Percentiles rank a stretch among this genome's conserved stretches.
These are phyloP conservation scores for Vanessa cardui DNA, from an alignment of 2,888 invertebrate genomes.

Conservation along the genomic window DNA sequence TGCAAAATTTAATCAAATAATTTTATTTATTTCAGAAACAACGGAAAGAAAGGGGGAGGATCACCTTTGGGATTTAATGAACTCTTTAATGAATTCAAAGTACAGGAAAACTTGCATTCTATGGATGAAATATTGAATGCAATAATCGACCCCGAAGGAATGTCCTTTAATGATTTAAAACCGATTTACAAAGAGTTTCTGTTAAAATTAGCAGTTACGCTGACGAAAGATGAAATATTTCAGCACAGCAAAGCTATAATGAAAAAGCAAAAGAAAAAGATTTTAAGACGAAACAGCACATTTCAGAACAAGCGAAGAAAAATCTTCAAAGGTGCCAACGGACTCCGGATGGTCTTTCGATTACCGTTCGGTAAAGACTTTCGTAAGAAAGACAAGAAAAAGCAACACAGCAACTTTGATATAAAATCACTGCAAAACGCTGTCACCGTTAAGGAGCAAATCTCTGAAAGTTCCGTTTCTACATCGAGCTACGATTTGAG, in stretches of 20 bases:
- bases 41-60: constrained; percentile 86
- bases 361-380: constrained; percentile 79
- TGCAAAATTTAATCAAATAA: background rate
- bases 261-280: constrained; percentile 90
- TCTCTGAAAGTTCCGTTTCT: constrained; percentile 84
- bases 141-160: constrained; percentile 95
- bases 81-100: constrained; percentile 92
- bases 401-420: constrained; percentile 44
- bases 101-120: constrained; percentile 93
- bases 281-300: constrained; percentile 81
- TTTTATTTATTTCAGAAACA: constrained; percentile 71
- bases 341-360: constrained; percentile 85
- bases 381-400: constrained; percentile 62
- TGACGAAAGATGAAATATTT: constrained; percentile 96
- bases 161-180: constrained; percentile 96
- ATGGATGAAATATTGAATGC: constrained; percentile 94
- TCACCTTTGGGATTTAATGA: constrained; percentile 94
- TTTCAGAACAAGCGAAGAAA: constrained; percentile 83
- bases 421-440: constrained; percentile 32
- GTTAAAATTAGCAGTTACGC: constrained; percentile 91
- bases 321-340: constrained; percentile 83
- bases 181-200: constrained; percentile 96
- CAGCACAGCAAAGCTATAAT: constrained; percentile 95
- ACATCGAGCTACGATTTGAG: constrained; percentile 85
- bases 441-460: constrained; percentile 57